Evolutionary conservation across 2,113 vertebrate genomes (phyloP), one percentile per base, ranked within the genome.

Genomic region (Clinocottus analis): DNA sequence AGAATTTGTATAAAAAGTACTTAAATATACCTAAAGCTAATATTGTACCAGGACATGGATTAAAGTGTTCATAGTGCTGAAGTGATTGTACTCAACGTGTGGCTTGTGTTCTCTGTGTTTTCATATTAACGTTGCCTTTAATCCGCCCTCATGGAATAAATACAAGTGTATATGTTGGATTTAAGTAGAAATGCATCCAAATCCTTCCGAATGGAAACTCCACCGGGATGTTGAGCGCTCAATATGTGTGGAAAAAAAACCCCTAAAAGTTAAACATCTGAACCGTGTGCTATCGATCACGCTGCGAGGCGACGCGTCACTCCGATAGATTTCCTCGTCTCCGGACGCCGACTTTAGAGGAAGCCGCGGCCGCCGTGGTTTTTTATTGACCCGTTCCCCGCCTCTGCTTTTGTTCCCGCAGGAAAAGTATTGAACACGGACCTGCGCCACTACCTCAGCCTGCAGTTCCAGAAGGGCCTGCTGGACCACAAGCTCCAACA

Each of bases 371-470:
- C 29, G 3, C 2, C 29, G 51, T 61, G 60, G 7, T 68, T 75
- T 84, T n/a, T 70, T 75, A 77, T 81, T 91, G 75, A 91, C 77
- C 68, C 59, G 56, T 29, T 33, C 33, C 37, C 1, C 82, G 27
- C 43, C 55, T 87, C 75, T 81, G 62, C 80, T 1, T 91, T 49
- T 85, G 59, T 88, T 69, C 27, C 76, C 81, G 71, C 63, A 99
- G 98, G 98, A n/a, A 99, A 99, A 94, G 97, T 99, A 79, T 96
- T 99, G 93, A 99, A 99, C 93, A 96, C 97, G 73, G 98, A 99
- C 92, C 94, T 99, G 89, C 96, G 97, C 53, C 97, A 99, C 93
- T 99, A 99, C 91, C 93, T 99, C 94, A 99, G 98, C 89, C 95
- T 99, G 88, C 98, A 99, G 94, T 99, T 99, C 93, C 97, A 98